A percentile compares a stretch with the other conserved stretches of the same genome.
These are phyloP conservation scores for Peucedramus taeniatus DNA, from an alignment of 2,113 vertebrate species.

Conservation along the genomic window DNA sequence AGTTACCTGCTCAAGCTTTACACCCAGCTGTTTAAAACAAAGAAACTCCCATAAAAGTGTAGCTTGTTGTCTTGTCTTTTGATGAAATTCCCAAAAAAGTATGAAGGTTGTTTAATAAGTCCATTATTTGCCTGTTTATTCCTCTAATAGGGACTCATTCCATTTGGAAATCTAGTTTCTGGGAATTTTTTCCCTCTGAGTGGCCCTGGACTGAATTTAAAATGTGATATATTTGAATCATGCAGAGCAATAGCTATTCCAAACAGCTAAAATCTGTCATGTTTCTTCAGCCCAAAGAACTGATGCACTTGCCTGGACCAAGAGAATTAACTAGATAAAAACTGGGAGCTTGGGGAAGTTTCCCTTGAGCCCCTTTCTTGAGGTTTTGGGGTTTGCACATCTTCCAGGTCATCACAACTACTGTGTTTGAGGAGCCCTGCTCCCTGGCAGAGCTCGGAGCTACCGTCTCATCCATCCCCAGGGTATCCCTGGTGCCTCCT, in stretches of 20 bases:
- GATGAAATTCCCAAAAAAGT: not conserved
- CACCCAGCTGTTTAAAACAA: not conserved
- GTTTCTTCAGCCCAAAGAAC: not conserved
- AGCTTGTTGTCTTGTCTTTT: not conserved
- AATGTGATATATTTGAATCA: not conserved
- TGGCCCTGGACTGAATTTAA: not conserved
- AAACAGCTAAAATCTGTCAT: not conserved
- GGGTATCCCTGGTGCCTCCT: not conserved
- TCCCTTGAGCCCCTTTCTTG: not conserved
- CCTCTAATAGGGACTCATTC: not conserved
- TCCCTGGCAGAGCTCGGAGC: not conserved
- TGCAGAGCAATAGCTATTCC: not conserved
- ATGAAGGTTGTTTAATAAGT: not conserved
- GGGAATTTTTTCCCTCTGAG: not conserved
- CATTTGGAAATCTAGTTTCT: not conserved
- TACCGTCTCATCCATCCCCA: rapidly evolving
- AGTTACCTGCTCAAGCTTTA: not conserved
- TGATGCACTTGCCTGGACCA: not conserved
- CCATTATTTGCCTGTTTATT: not conserved
- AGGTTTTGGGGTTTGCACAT: not conserved
- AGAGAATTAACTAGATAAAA: not conserved
- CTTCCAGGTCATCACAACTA: not conserved
- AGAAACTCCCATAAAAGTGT: not conserved
- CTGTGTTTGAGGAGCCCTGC: not conserved
- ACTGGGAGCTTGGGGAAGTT: not conserved